Percentiles rank a stretch among this genome's conserved stretches.
phyloP scores from a whole-genome alignment of 2,797 vertebrate genomes.

The Sebastes vulpes region DNA sequence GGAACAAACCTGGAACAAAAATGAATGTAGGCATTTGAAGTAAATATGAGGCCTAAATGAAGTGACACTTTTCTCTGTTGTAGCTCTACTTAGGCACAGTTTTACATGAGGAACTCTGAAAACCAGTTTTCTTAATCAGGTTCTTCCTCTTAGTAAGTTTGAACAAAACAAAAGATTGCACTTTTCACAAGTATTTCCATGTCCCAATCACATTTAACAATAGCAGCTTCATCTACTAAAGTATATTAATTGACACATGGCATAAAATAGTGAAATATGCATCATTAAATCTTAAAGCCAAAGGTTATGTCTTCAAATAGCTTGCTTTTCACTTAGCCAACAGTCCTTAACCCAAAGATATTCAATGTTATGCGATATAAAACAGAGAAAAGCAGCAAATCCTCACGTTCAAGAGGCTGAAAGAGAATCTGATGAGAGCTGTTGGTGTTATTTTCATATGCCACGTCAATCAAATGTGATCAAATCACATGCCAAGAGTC shows the following conservation, averaged over 20 bases:
- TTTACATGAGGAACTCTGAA: not conserved
- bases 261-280: not conserved
- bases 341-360: not conserved
- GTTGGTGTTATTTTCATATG: not conserved
- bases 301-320: not conserved
- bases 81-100: not conserved
- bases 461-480: conserved; percentile 1
- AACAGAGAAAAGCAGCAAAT: conserved; percentile 4
- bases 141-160: not conserved
- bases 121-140: not conserved
- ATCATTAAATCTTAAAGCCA: not conserved
- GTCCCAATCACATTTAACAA: not conserved
- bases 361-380: not conserved
- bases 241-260: not conserved
- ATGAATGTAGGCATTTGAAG: not conserved
- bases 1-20: not conserved
- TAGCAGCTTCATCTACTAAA: not conserved
- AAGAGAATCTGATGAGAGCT: not conserved
- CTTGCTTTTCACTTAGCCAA: not conserved
- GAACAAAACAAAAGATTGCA: not conserved
- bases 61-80: not conserved
- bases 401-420: not conserved
- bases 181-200: not conserved
- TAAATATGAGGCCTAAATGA: not conserved
- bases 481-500: not conserved